A percentile compares a stretch with the other conserved stretches of the same genome.
These are phyloP conservation scores for Cydia strobilella DNA, from an alignment of 1,140 invertebrate genomes.

Conservation along the genomic window DNA sequence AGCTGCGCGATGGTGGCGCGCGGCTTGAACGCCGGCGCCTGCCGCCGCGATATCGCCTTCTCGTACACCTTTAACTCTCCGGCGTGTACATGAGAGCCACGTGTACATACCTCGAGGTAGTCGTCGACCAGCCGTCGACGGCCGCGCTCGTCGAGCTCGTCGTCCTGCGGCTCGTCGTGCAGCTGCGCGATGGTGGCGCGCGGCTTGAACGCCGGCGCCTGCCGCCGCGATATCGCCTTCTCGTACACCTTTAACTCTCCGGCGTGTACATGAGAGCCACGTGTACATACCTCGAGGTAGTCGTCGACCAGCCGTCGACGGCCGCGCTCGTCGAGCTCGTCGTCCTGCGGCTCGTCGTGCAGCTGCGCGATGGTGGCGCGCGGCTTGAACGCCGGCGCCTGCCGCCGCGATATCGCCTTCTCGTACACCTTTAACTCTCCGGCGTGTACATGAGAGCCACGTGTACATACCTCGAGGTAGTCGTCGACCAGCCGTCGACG, in stretches of 20 bases:
- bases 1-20: constrained; percentile 91
- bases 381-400: constrained; percentile 91
- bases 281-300: constrained; percentile 89
- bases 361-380: constrained; percentile 91
- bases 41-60: constrained; percentile 92
- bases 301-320: constrained; percentile 90
- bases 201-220: constrained; percentile 91
- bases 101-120: constrained; percentile 89
- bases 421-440: constrained; percentile 97
- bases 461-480: constrained; percentile 89
- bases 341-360: constrained; percentile 75
- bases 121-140: constrained; percentile 90
- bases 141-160: constrained; percentile 85
- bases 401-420: constrained; percentile 92
- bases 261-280: constrained; percentile 87
- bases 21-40: constrained; percentile 91
- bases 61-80: constrained; percentile 97
- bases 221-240: constrained; percentile 92
- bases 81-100: constrained; percentile 87
- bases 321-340: constrained; percentile 85
- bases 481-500: constrained; percentile 90
- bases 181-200: constrained; percentile 91
- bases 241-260: constrained; percentile 97
- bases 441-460: constrained; percentile 87
- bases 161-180: constrained; percentile 75